Evolutionary conservation across 2,113 vertebrate species (phyloP).

Genomic region (Opisthocomus hoazin): DNA sequence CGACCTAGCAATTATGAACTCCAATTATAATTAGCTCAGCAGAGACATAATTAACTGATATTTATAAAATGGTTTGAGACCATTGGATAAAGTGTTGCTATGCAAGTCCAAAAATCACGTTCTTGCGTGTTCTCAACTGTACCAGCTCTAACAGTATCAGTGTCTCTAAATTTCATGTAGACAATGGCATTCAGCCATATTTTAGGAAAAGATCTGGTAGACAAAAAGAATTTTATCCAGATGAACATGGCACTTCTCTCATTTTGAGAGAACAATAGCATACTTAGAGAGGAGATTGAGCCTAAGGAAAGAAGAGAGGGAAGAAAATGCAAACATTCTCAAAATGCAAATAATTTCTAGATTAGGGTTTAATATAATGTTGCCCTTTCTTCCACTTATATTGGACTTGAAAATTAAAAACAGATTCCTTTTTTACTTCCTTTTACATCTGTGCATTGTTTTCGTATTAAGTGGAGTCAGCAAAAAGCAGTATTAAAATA

Average conservation of each 20-base stretch:
- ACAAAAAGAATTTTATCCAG: not conserved
- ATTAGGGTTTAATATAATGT: not conserved
- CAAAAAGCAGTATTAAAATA: conserved; percentile 61
- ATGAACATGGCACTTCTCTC: not conserved
- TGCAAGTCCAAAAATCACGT: not conserved
- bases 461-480: conserved; percentile 51
- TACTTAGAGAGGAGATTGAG: not conserved
- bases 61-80: not conserved
- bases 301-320: not conserved
- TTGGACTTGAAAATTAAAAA: conserved; percentile 12
- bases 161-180: not conserved
- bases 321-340: conserved; percentile 23
- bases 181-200: not conserved
- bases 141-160: not conserved
- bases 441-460: conserved; percentile 47
- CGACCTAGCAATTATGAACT: conserved; percentile 22
- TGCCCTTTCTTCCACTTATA: conserved; percentile 34
- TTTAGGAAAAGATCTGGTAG: not conserved
- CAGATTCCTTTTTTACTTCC: conserved; percentile 14
- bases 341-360: conserved; percentile 21
- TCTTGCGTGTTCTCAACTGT: not conserved
- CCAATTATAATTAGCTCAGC: conserved; percentile 16
- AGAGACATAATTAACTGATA: conserved; percentile 17
- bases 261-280: not conserved
- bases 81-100: not conserved